These are phyloP conservation scores for Epinephelus coioides DNA, from an alignment of 2,797 vertebrate species.

Conservation along the genomic window DNA sequence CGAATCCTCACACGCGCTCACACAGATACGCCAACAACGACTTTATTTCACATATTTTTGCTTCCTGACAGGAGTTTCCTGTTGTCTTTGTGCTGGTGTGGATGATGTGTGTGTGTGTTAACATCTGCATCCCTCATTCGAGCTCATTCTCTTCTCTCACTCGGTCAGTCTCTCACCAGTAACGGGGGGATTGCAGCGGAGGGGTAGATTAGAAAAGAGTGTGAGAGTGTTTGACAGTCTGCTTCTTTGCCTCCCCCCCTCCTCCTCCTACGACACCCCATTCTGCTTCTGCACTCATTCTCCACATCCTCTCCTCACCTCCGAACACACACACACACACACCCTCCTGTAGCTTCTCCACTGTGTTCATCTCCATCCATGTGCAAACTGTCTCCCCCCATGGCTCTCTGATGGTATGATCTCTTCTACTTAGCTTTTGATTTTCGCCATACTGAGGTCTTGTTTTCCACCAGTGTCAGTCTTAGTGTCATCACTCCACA, in stretches of 20 bases:
- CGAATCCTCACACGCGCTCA: slow-evolving; percentile 16
- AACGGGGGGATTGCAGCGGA: slow-evolving; percentile 37
- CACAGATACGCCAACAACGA: background rate
- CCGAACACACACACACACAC: slow-evolving; percentile 41
- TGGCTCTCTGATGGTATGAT: slow-evolving; percentile 65
- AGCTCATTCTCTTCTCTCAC: slow-evolving; percentile 51
- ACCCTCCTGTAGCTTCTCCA: slow-evolving; percentile 43
- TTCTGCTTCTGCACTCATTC: slow-evolving; percentile 55
- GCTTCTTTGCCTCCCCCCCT: slow-evolving; percentile 32
- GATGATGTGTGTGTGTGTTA: slow-evolving; percentile 30
- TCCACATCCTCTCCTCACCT: slow-evolving; percentile 45
- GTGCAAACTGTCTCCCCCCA: slow-evolving; percentile 56
- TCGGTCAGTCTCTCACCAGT: slow-evolving; percentile 54
- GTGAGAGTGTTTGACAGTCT: slow-evolving; percentile 63
- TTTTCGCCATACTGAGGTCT: slow-evolving; percentile 54
- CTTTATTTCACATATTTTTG: slow-evolving; percentile 14
- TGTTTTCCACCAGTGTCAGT: slow-evolving; percentile 62
- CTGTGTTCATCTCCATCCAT: slow-evolving; percentile 68
- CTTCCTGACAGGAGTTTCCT: slow-evolving; percentile 5
- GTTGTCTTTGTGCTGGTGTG: slow-evolving; percentile 17
- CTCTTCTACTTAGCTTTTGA: slow-evolving; percentile 47
- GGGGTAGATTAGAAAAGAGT: slow-evolving; percentile 66
- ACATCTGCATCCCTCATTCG: slow-evolving; percentile 62
- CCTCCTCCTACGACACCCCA: slow-evolving; percentile 9
- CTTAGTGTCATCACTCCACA: slow-evolving; percentile 61